A percentile compares a stretch with the other conserved stretches of the same genome.
Conservation (phyloP, 92 coral and sea anemone species). For the Porites rus region DNA sequence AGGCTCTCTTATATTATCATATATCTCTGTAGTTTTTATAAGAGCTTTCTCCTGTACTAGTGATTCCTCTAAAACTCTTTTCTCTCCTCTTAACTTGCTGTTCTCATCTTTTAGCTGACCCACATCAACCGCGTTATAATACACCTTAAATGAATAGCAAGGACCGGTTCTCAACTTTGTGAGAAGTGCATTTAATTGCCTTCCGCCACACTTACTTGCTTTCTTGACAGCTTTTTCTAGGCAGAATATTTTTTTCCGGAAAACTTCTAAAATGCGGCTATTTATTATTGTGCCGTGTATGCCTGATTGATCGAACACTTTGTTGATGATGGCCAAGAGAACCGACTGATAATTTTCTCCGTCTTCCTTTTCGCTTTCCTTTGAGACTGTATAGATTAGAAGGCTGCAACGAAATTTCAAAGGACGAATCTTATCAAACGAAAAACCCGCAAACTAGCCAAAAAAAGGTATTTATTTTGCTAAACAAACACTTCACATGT, state of each 20-base stretch:
- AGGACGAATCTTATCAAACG: not conserved
- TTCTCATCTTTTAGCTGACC: slow-evolving; percentile 33
- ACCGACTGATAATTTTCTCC: slow-evolving; percentile 21
- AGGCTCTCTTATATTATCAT: slow-evolving; percentile 61
- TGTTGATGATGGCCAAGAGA: slow-evolving; percentile 24
- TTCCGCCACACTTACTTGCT: slow-evolving; percentile 41
- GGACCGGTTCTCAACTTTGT: slow-evolving; percentile 20
- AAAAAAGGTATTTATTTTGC: slow-evolving; percentile 33
- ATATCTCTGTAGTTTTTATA: slow-evolving; percentile 53
- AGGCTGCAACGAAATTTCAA: slow-evolving; percentile 23
- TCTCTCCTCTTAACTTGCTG: slow-evolving; percentile 25
- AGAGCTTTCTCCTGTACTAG: slow-evolving; percentile 37
- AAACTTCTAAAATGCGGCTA: slow-evolving; percentile 42
- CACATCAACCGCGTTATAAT: slow-evolving; percentile 34
- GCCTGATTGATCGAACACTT: slow-evolving; percentile 38
- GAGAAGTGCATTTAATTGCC: slow-evolving; percentile 2
- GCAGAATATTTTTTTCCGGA: slow-evolving; percentile 25
- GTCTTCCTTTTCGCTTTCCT: slow-evolving; percentile 19
- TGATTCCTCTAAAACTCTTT: slow-evolving; percentile 29
- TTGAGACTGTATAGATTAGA: slow-evolving; percentile 21
- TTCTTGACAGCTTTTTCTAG: slow-evolving; percentile 16
- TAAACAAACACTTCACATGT: slow-evolving; percentile 12
- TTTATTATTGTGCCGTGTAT: slow-evolving; percentile 34
- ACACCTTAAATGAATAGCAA: slow-evolving; percentile 30
- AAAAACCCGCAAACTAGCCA: slow-evolving; percentile 12